A percentile compares a stretch with the other conserved stretches of the same genome.
Conservation (phyloP, 2,888 invertebrate species). For the Lasioglossum vierecki region DNA sequence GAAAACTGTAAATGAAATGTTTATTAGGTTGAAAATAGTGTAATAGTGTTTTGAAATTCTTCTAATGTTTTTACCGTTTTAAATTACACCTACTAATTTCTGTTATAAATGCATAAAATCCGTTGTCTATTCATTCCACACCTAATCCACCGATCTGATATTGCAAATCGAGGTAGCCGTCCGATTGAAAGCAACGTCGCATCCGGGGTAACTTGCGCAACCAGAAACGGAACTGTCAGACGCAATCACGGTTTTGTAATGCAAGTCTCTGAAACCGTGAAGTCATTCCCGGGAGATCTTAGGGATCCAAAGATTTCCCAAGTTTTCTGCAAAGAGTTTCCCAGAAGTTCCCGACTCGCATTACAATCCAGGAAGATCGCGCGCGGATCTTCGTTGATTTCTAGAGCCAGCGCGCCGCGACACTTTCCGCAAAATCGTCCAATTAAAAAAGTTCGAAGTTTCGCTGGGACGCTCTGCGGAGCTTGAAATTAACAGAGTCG, state of each 20-base stretch:
- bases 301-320: constrained; percentile 21
- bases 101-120: not conserved
- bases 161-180: not conserved
- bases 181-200: not conserved
- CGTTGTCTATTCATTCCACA: not conserved
- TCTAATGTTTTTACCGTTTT: not conserved
- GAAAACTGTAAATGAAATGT: too few species aligned
- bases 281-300: constrained; percentile 9
- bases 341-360: constrained; percentile 5
- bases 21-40: too few species aligned
- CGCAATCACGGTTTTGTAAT: constrained; percentile 15
- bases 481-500: not conserved
- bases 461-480: not conserved
- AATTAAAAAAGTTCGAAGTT: constrained; percentile 20
- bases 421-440: constrained; percentile 6
- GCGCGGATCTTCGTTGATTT: not conserved
- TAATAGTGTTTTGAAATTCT: too few species aligned
- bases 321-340: constrained; percentile 9
- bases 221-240: constrained; percentile 18
- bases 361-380: constrained; percentile 9
- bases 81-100: too few species aligned
- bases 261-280: not conserved
- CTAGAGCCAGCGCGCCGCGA: not conserved
- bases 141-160: not conserved
- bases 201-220: not conserved